Conservation (phyloP, 2,888 invertebrate genomes). For the Euzetes globulus region DNA sequence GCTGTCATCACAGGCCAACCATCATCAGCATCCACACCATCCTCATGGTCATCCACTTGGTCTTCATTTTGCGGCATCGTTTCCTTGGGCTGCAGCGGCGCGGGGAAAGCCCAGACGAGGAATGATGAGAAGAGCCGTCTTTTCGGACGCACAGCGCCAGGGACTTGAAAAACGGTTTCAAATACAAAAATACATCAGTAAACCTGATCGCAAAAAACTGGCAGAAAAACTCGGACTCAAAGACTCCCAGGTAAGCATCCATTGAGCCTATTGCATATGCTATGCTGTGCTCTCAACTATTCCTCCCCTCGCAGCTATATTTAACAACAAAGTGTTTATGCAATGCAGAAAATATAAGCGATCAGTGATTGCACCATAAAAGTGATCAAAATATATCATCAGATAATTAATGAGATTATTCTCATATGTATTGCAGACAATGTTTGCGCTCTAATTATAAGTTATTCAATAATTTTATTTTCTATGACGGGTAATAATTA, state of each 20-base stretch:
- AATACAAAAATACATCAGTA: conserved; percentile 95
- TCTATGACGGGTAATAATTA: conserved; percentile 20
- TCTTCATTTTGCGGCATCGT: conserved; percentile 39
- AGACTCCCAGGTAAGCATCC: conserved; percentile 78
- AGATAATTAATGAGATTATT: conserved; percentile 26
- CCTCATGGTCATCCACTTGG: conserved; percentile 9
- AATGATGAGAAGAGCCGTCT: conserved; percentile 95
- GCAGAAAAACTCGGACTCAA: conserved; percentile 92
- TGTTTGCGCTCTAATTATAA: conserved; percentile 27
- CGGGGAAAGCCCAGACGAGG: conserved; percentile 87
- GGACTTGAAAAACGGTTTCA: conserved; percentile 93
- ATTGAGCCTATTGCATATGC: not conserved
- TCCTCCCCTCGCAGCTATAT: not conserved
- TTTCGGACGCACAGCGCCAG: conserved; percentile 89
- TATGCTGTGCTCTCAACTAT: not conserved
- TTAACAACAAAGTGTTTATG: not conserved
- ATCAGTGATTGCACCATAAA: conserved; percentile 17
- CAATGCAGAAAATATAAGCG: not conserved
- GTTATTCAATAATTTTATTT: conserved; percentile 16
- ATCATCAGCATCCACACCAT: conserved; percentile 24
- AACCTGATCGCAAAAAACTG: conserved; percentile 92
- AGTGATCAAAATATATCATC: conserved; percentile 21
- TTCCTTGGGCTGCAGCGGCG: conserved; percentile 85
- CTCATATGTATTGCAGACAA: not conserved
- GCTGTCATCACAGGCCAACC: conserved; percentile 1